Percentiles rank a stretch among this genome's conserved stretches.
Conservation (phyloP, 2,113 vertebrate genomes). For the Stictonetta naevosa region DNA sequence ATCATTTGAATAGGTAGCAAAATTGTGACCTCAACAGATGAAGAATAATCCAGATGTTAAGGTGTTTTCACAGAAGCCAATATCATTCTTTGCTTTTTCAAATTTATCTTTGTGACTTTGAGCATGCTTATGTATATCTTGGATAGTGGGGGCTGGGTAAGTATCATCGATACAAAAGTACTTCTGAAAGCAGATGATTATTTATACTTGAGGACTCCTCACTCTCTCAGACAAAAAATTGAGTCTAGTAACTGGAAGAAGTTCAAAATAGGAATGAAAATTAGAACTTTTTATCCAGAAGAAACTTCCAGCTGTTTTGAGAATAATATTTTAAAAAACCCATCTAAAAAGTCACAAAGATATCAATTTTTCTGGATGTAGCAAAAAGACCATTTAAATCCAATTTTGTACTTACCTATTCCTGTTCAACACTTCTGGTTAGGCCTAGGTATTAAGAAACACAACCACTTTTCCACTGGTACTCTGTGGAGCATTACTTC, state of each 20-base stretch:
- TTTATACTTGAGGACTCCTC: background rate
- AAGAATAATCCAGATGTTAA: background rate
- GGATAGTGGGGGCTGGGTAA: background rate
- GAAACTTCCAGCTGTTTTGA: background rate
- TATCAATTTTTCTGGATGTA: background rate
- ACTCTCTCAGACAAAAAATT: constrained; percentile 15
- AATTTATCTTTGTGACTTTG: background rate
- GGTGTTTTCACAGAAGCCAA: background rate
- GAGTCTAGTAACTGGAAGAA: background rate
- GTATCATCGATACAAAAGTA: background rate
- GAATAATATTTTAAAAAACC: background rate
- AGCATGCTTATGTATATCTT: background rate
- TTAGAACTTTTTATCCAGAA: background rate
- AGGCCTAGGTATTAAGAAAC: background rate
- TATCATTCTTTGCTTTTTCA: background rate
- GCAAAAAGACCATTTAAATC: background rate
- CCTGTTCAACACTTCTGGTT: background rate
- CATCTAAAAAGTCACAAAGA: background rate
- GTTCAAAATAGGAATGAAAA: background rate
- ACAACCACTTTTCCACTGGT: background rate
- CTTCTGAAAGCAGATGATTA: background rate
- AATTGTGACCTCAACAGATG: background rate
- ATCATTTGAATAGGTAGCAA: background rate
- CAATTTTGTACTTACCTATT: background rate
- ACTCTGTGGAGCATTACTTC: background rate